phyloP scores from a whole-genome alignment of 2,888 invertebrate species.

The Drosophila picticornis region DNA sequence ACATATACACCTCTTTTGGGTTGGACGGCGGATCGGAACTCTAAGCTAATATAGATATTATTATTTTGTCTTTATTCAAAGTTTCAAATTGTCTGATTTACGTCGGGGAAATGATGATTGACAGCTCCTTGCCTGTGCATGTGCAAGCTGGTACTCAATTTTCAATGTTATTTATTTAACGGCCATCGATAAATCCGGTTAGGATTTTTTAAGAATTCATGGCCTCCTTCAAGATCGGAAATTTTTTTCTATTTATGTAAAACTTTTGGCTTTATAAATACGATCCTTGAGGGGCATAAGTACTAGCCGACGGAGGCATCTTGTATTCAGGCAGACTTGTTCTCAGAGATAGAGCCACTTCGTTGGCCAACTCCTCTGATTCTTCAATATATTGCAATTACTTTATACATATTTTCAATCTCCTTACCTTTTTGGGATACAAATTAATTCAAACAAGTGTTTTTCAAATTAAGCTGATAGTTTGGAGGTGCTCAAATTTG shows the following conservation, averaged over 20 bases:
- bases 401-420: not conserved
- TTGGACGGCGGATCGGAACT: not conserved
- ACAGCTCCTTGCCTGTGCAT: not conserved
- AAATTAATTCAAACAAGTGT: not conserved
- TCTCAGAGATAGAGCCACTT: not conserved
- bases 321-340: not conserved
- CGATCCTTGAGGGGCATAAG: not conserved
- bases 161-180: not conserved
- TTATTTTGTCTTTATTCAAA: not conserved
- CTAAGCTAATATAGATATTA: not conserved
- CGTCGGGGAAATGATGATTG: not conserved
- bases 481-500: not conserved
- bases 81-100: not conserved
- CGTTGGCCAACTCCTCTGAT: not conserved
- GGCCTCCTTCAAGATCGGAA: not conserved
- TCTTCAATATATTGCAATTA: not conserved
- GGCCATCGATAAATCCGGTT: not conserved
- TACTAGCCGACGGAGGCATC: not conserved
- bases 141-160: not conserved
- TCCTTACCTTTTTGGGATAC: not conserved
- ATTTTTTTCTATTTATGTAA: not conserved
- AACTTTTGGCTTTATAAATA: not conserved
- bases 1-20: not conserved
- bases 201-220: not conserved
- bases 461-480: not conserved